These are phyloP conservation scores for Scaptomyza cyrtandrae DNA, from an alignment of 2,888 invertebrate genomes.

Conservation along the genomic window DNA sequence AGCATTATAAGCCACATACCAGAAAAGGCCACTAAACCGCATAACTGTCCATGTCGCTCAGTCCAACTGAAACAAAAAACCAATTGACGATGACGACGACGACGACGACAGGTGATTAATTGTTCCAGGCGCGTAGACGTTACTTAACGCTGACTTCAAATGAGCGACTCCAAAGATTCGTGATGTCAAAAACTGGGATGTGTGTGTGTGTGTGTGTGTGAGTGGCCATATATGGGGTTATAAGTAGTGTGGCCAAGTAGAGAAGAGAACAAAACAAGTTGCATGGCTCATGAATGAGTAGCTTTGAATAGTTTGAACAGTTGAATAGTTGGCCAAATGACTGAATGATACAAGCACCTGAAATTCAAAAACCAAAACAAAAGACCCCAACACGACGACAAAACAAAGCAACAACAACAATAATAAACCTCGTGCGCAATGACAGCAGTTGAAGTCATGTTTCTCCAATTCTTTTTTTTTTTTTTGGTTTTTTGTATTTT, in stretches of 20 bases:
- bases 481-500: conserved; percentile 8
- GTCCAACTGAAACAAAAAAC: conserved; percentile 49
- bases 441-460: conserved; percentile 80
- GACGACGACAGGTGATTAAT: conserved; percentile 81
- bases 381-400: conserved; percentile 55
- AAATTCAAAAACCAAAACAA: conserved; percentile 75
- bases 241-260: conserved; percentile 54
- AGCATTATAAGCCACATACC: conserved; percentile 47
- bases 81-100: conserved; percentile 71
- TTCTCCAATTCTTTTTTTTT: conserved; percentile 21
- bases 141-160: conserved; percentile 72
- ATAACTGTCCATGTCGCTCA: conserved; percentile 65
- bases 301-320: conserved; percentile 49
- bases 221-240: conserved; percentile 48
- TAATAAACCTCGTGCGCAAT: conserved; percentile 73
- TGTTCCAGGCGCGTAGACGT: conserved; percentile 75
- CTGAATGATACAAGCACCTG: conserved; percentile 79
- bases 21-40: conserved; percentile 76
- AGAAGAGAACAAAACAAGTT: conserved; percentile 69
- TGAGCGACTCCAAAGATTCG: conserved; percentile 39
- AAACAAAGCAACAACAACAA: conserved; percentile 29
- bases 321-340: conserved; percentile 75
- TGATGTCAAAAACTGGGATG: conserved; percentile 66
- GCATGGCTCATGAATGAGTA: conserved; percentile 76
- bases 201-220: conserved; percentile 15